These are phyloP conservation scores for Acanthurus tractus DNA, from an alignment of 2,797 vertebrate genomes.

Conservation along the genomic window DNA sequence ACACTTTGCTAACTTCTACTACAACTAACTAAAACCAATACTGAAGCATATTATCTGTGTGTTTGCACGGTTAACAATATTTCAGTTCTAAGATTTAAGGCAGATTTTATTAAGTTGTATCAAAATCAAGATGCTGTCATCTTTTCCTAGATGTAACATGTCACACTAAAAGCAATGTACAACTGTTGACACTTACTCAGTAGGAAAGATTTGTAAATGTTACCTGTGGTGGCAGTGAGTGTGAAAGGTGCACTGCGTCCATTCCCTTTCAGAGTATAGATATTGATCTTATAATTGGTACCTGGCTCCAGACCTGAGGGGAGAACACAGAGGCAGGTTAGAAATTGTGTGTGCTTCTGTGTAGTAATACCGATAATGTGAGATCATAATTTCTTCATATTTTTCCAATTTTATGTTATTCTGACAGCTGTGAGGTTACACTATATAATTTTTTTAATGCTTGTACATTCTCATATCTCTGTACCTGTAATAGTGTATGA, in stretches of 20 bases:
- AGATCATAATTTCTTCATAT: not conserved
- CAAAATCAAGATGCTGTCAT: too few species aligned
- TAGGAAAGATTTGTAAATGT: not conserved
- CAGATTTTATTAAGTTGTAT: not conserved
- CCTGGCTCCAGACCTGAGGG: conserved; percentile 92
- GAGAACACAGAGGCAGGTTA: conserved; percentile 3
- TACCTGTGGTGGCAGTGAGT: conserved; percentile 93
- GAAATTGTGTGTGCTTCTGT: not conserved
- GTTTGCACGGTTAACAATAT: too few species aligned
- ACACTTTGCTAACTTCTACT: too few species aligned
- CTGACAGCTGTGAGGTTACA: not conserved
- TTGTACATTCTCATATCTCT: not conserved
- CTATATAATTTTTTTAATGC: not conserved
- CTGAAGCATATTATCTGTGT: too few species aligned
- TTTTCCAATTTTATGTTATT: not conserved
- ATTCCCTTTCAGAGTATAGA: conserved; percentile 93
- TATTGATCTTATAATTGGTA: conserved; percentile 93
- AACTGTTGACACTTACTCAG: not conserved
- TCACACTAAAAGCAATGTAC: too few species aligned
- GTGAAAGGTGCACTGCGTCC: conserved; percentile 91
- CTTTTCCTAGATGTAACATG: too few species aligned
- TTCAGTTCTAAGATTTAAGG: not conserved
- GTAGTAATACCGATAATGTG: not conserved
- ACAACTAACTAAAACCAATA: not conserved
- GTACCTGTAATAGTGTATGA: conserved; percentile 92